Percentiles rank a stretch among this genome's conserved stretches.
These are phyloP conservation scores for Sanderia malayensis DNA, from an alignment of 30 jellyfish, hydroid and myxozoan genomes.

Conservation along the genomic window DNA sequence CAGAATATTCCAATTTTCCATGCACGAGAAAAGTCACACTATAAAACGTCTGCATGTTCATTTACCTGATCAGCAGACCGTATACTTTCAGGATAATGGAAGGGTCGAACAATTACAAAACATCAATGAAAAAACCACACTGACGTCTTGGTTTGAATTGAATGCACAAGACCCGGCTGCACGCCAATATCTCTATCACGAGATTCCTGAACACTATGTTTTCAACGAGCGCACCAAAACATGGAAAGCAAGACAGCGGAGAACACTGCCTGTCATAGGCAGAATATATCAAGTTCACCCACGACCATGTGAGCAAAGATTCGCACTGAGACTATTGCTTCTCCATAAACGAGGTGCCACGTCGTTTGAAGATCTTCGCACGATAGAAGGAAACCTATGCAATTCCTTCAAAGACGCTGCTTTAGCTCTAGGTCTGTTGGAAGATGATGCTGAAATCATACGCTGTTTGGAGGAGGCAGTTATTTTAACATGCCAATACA, in stretches of 20 bases:
- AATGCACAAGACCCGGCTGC: background rate
- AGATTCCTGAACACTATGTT: slow-evolving; percentile 13
- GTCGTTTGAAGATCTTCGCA: too few relatives aligned
- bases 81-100: too few relatives aligned
- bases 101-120: background rate
- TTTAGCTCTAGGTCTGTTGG: background rate
- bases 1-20: too few relatives aligned
- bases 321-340: slow-evolving; percentile 1
- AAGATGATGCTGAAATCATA: background rate
- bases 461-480: slow-evolving; percentile 4
- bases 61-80: too few relatives aligned
- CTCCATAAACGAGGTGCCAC: too few relatives aligned
- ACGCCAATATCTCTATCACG: slow-evolving; percentile 5
- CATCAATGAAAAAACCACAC: slow-evolving; percentile 8
- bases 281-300: slow-evolving; percentile 10
- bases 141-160: slow-evolving; percentile 6
- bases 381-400: background rate
- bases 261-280: background rate
- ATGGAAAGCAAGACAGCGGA: background rate
- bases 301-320: background rate
- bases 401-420: too few relatives aligned
- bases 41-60: too few relatives aligned
- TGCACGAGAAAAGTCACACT: too few relatives aligned
- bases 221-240: slow-evolving; percentile 1
- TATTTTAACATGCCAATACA: background rate